phyloP scores from a whole-genome alignment of 1,140 invertebrate genomes.

The Thaumetopoea pityocampa region DNA sequence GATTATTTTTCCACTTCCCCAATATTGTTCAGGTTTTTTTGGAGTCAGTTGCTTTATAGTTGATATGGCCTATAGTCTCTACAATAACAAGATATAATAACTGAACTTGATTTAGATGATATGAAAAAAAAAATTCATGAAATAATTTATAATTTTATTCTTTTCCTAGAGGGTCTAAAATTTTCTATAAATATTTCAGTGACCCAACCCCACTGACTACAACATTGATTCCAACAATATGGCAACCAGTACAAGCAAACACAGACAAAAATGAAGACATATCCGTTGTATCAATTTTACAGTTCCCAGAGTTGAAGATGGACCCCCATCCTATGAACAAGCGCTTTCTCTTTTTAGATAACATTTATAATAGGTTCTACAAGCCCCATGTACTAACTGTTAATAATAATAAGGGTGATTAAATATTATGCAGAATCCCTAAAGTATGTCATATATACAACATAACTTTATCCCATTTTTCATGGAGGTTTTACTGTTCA shows the following conservation, averaged over 20 bases:
- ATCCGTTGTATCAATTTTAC: slow-evolving; percentile 26
- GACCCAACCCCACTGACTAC: slow-evolving; percentile 61
- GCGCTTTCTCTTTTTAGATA: slow-evolving; percentile 47
- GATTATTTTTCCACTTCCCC: background rate
- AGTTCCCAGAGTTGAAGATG: slow-evolving; percentile 28
- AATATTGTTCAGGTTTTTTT: background rate
- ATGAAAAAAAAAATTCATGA: no score
- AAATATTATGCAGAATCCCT: no score
- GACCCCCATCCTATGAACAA: slow-evolving; percentile 20
- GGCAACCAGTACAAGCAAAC: slow-evolving; percentile 43
- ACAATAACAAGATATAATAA: no score
- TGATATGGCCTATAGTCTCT: no score
- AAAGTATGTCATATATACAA: no score
- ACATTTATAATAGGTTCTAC: slow-evolving; percentile 53
- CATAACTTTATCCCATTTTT: no score
- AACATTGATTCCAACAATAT: slow-evolving; percentile 41
- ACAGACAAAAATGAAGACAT: slow-evolving; percentile 15
- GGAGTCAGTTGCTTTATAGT: no score
- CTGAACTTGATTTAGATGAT: no score
- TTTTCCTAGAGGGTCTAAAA: no score
- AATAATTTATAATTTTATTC: no score
- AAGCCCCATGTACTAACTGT: slow-evolving; percentile 8
- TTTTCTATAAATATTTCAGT: slow-evolving; percentile 47
- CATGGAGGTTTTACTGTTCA: no score
- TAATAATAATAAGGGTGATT: background rate